Percentiles rank a stretch among this genome's conserved stretches.
Evolutionary conservation across 2,888 invertebrate species (phyloP).

Genomic region (Drosophila rellima): DNA sequence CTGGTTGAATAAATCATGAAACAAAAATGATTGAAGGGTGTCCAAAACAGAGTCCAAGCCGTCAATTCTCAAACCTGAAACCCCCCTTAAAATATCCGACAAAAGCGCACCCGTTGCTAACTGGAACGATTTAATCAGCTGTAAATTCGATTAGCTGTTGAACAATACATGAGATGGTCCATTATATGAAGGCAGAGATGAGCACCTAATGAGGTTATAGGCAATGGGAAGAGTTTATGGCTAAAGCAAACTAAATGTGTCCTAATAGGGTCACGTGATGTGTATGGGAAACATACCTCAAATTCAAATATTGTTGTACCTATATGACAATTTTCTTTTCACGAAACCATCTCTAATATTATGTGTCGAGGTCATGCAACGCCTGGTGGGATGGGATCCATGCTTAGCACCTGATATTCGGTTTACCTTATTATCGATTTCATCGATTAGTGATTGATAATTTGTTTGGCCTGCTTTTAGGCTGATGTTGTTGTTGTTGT

Average conservation of each 20-base stretch:
- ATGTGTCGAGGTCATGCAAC: constrained; percentile 11
- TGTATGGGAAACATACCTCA: neutral
- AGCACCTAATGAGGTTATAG: neutral
- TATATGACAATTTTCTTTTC: constrained; percentile 2
- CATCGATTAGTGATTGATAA: constrained; percentile 76
- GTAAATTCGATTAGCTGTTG: constrained; percentile 58
- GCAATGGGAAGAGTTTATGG: constrained; percentile 4
- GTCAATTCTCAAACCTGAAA: constrained; percentile 25
- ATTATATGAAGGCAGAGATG: constrained; percentile 22
- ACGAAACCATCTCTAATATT: constrained; percentile 29
- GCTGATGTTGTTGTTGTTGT: constrained; percentile 8
- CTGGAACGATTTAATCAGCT: constrained; percentile 56
- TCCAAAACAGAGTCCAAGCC: constrained; percentile 8
- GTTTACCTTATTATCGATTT: constrained; percentile 73
- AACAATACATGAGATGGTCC: constrained; percentile 35
- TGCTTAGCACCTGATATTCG: constrained; percentile 17
- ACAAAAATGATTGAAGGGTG: constrained; percentile 63
- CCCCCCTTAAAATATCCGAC: constrained; percentile 4
- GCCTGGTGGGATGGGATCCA: neutral
- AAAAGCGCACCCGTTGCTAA: constrained; percentile 23
- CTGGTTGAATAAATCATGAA: constrained; percentile 70
- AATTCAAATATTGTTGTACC: neutral
- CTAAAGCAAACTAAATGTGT: neutral
- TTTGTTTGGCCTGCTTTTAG: constrained; percentile 55
- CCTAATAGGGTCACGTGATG: neutral